Evolutionary conservation across 1,140 invertebrate species (phyloP), one percentile per base, ranked within the genome.

Genomic region (Pseudomyrmex dendroicus): DNA sequence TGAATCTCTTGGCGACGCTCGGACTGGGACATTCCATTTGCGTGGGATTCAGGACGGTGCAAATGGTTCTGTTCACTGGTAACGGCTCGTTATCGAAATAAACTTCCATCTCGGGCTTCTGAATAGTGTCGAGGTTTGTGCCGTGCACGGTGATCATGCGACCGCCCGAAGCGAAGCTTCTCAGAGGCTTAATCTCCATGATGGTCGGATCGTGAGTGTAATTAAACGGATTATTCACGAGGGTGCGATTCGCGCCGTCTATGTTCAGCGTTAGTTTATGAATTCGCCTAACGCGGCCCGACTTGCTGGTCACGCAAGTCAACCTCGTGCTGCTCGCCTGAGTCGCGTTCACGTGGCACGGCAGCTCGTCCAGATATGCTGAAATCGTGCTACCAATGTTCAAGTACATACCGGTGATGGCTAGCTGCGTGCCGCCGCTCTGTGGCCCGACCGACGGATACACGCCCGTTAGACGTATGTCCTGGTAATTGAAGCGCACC

Each of bases 1-100:
- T 74, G n/a, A 94, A 95, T 86, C 90, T 93, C 17, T 85, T 91
- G 10, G 91, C 90, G 8, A 93, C 96, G 2, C 97, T 96, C 20
- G 99, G 99, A 86, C 98, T 98, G 0, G 98, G 98, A 92, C 99
- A 99, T 93, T 98, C 97, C 98, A 99, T 99, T 94, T 98, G 97
- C 74, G 97, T 98, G 13, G 97, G 95, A 94, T 98, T 99, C 13
- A 98, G 93, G 12, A 99, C 98, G 25, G 95, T 95, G 93, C 99
- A 99, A 35, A 96, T 95, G 1, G 97, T 97, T 91, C 96, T 96
- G 92, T 98, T 98, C 0, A 98, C 95, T 9, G 97, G 95, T 17
- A 95, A 91, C 17, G 94, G 91, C 88, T 97, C 96, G 88, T 96
- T 96, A 61, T 96, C 96, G 89, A 96, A 95, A 92, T 97, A 98